phyloP scores from a whole-genome alignment of 2,888 invertebrate genomes.

The Sialis lutaria region DNA sequence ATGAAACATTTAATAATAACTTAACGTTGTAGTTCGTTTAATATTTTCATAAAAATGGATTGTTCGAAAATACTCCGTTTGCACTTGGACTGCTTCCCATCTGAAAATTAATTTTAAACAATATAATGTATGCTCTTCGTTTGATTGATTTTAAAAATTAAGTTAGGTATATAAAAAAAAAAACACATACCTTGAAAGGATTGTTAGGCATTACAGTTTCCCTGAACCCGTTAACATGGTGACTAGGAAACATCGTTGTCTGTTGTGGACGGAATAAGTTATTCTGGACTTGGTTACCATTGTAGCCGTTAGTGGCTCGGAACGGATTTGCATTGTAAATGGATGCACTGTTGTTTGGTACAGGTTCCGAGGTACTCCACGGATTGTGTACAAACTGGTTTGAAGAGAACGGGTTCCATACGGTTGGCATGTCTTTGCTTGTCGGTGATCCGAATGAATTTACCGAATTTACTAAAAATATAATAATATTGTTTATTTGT shows the following conservation, averaged over 20 bases:
- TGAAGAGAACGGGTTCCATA: constrained; percentile 2
- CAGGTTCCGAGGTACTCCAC: constrained; percentile 5
- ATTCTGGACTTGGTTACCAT: constrained; percentile 1
- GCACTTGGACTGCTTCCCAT: background rate
- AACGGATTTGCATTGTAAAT: constrained; percentile 18
- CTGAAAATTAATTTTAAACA: background rate
- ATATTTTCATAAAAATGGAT: constrained; percentile 3
- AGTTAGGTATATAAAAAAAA: too few species aligned
- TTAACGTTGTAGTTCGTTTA: background rate
- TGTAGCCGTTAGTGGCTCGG: constrained; percentile 13
- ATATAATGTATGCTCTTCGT: background rate
- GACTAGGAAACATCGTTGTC: background rate
- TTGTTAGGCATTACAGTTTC: background rate
- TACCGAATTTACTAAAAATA: background rate
- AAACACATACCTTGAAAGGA: background rate
- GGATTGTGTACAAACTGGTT: background rate
- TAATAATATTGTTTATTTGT: too few species aligned
- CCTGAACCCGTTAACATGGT: background rate
- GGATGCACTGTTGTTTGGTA: constrained; percentile 1
- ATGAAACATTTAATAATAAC: too few species aligned
- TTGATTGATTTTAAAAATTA: too few species aligned
- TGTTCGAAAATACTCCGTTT: background rate
- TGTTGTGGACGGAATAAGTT: background rate
- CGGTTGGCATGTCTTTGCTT: background rate
- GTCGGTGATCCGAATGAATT: constrained; percentile 1